Evolutionary conservation across 2,113 vertebrate genomes (phyloP).

Genomic region (Terrapene triunguis): DNA sequence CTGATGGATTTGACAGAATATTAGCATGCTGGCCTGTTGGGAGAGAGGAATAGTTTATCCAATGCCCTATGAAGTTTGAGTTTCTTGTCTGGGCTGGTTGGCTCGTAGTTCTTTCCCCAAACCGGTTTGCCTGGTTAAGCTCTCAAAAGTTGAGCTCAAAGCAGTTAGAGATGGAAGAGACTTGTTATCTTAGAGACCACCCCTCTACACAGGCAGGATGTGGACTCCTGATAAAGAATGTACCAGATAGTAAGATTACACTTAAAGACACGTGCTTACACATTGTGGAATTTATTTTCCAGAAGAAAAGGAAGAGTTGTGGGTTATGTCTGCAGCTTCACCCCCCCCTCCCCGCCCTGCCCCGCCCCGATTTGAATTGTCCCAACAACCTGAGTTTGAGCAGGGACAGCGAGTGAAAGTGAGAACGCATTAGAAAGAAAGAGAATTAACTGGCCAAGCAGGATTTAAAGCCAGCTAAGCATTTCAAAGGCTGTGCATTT

Average conservation of each 20-base stretch:
- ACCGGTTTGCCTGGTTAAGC: slow-evolving; percentile 67
- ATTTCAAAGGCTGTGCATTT: neutral
- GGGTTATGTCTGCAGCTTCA: fast-evolving
- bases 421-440: neutral
- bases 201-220: neutral
- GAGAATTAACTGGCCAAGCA: slow-evolving; percentile 31
- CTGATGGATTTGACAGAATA: neutral
- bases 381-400: neutral
- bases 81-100: neutral
- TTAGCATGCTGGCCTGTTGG: neutral
- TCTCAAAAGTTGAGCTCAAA: slow-evolving; percentile 2
- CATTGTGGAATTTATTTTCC: neutral
- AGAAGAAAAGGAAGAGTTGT: neutral
- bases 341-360: too few species aligned
- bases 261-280: neutral
- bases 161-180: neutral
- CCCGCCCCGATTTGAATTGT: neutral
- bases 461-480: slow-evolving; percentile 48
- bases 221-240: fast-evolving
- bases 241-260: fast-evolving
- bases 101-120: slow-evolving; percentile 26
- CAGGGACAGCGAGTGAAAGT: neutral
- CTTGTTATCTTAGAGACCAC: neutral
- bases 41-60: slow-evolving; percentile 11
- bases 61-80: neutral